Conservation (phyloP, 2,113 vertebrate genomes). For the Mustela lutreola region DNA sequence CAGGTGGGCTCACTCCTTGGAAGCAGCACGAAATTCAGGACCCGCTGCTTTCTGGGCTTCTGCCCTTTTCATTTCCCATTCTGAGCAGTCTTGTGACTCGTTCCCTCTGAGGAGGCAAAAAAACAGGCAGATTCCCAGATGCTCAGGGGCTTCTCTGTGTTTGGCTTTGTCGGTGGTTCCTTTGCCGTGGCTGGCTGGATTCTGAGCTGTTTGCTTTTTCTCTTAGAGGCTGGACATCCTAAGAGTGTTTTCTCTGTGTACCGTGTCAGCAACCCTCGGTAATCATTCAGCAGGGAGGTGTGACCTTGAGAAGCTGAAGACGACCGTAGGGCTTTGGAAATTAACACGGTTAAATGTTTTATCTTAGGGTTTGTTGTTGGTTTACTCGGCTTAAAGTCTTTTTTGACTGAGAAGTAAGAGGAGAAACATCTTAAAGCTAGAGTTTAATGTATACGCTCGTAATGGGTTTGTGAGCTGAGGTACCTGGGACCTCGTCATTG, state of each 20-base stretch:
- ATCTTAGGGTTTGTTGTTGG: neutral
- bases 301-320: slow-evolving; percentile 66
- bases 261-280: neutral
- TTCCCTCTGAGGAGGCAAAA: neutral
- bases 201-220: neutral
- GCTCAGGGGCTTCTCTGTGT: neutral
- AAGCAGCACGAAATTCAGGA: slow-evolving; percentile 9
- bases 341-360: neutral
- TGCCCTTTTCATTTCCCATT: slow-evolving; percentile 25
- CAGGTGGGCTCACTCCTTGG: neutral
- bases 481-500: neutral
- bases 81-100: neutral
- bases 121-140: neutral
- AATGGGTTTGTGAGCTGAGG: neutral
- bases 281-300: neutral
- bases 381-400: neutral
- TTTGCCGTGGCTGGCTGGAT: neutral
- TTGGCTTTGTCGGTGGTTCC: neutral
- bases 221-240: neutral
- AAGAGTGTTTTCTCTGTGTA: neutral
- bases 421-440: neutral
- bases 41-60: neutral
- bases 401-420: neutral
- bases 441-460: neutral
- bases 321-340: neutral